Base-by-base conservation (phyloP, 1,140 invertebrate species). In the Anastrepha obliqua region DNA sequence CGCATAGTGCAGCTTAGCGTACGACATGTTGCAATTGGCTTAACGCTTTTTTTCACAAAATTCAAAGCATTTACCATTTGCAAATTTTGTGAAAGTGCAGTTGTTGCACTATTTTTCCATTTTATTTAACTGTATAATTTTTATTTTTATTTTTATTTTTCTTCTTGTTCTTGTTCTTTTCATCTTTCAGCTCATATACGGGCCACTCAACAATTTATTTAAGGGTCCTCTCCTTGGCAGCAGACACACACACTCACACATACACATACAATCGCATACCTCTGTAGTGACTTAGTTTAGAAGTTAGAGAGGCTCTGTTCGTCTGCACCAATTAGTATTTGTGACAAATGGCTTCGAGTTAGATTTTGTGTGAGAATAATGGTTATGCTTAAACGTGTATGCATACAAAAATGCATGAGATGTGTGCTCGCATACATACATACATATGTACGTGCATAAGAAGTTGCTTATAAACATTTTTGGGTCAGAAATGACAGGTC, bases 31-130 rank as follows among this genome's bases (percentile, higher is more conserved):
- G 60, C 15, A 62, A n/a, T 62, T 4, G n/a, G 60, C 60, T 62
- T 62, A 5, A 15, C 60, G 60, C n/a, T 62, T 17, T 67, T 39
- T 39, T 67, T 29, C n/a, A n/a, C 44, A 15, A 81, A 58, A 81
- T 55, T 8, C 55, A 55, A 81, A 81, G 47, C 44, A 55, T 81
- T 81, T 81, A 81, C 47, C n/a, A 81, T 81, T 81, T 81, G 47
- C n/a, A 81, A 81, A 81, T 55, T 81, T 81, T 81, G 74, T 81
- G 74, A 81, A 81, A 81, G 74, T 81, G 74, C 67, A 17, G 42
- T 5, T 62, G 60, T 15, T 62, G 0, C 44, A 62, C 11, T n/a
- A 17, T 62, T 13, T 58, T n/a, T 62, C 60, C 11, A 15, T 62
- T 62, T 17, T 62, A 62, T 62, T 17, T 15, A 62, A 17, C 11